Percentiles rank a stretch among this genome's conserved stretches.
These are phyloP conservation scores for Prorops nasuta DNA, from an alignment of 1,140 invertebrate species.

Conservation along the genomic window DNA sequence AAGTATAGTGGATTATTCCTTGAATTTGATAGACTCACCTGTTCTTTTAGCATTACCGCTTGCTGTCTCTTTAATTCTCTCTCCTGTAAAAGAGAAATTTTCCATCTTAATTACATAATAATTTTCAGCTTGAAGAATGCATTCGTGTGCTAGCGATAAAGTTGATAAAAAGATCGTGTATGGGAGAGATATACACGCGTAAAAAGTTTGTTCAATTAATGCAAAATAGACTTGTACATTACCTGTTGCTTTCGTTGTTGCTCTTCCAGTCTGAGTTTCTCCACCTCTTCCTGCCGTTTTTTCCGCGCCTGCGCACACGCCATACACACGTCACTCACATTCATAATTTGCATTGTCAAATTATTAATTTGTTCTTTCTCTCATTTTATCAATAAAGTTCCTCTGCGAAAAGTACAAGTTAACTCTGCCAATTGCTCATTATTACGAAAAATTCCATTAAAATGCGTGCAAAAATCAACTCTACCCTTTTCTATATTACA, in stretches of 20 bases:
- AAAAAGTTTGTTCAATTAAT: too few relatives aligned
- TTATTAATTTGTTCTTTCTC: slow-evolving; percentile 1
- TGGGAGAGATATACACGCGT: too few relatives aligned
- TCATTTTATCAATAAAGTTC: not conserved
- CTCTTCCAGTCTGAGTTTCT: slow-evolving; percentile 81
- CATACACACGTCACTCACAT: slow-evolving; percentile 48
- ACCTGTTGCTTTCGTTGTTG: slow-evolving; percentile 83
- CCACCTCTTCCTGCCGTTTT: slow-evolving; percentile 81
- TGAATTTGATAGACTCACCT: slow-evolving; percentile 63
- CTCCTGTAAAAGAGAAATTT: slow-evolving; percentile 66
- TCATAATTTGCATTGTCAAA: slow-evolving; percentile 25
- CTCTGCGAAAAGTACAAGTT: too few relatives aligned
- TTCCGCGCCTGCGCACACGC: slow-evolving; percentile 70
- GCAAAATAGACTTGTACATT: slow-evolving; percentile 39
- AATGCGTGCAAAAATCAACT: too few relatives aligned
- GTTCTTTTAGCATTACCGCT: slow-evolving; percentile 82
- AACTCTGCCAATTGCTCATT: too few relatives aligned
- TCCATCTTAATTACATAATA: too few relatives aligned
- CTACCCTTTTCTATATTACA: too few relatives aligned
- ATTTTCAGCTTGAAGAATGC: too few relatives aligned
- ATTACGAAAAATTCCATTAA: too few relatives aligned
- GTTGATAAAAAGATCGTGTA: too few relatives aligned
- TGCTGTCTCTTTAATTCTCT: slow-evolving; percentile 84
- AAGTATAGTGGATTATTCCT: slow-evolving; percentile 7
- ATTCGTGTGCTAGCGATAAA: too few relatives aligned